Evolutionary conservation across 2,113 vertebrate species (phyloP), one percentile per base, ranked within the genome.

Genomic region (Acrocephalus kingi): DNA sequence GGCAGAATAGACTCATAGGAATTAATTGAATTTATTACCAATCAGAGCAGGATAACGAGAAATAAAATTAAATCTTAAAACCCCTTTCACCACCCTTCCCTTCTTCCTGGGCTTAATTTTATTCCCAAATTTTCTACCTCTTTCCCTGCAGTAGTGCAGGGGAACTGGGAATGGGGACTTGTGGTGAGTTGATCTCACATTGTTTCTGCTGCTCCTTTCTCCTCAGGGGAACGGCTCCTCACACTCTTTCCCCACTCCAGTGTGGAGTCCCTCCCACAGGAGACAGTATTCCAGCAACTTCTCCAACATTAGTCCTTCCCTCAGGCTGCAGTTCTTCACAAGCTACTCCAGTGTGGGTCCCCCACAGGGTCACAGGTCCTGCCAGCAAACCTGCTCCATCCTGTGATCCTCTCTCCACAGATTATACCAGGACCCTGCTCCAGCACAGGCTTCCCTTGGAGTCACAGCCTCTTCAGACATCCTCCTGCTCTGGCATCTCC

Each of bases 201-300:
- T 15, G 11, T 56, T 80, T 66, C 31, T 56, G 31, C 30, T 72
- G 30, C 35, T 49, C 25, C 25, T 63, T 72, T 13, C 13, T 71
- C 49, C 41, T 56, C 43, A 31, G 24, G 9, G n/a, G 11, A 48
- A 63, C 24, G 24, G 22, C 11, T 64, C 16, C 21, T 55, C 41
- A 24, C 10, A 41, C 14, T n/a, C 20, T 72, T 27, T 41, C 30
- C 20, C 41, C 0, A 0, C n/a, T n/a, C 56, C 28, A 14, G 8
- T 23, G 15, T 48, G 30, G 74, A 20, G 41, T 46, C 23, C 4
- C 19, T 62, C 10, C 23, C n/a, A 62, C 15, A 48, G 39, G n/a
- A 39, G 19, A 39, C 19, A 39, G 10, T 39, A 31, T 37, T 61
- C 22, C 31, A 33, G 21, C 9, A 61, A 23, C 22, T 69, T 19